phyloP scores from a whole-genome alignment of 2,888 invertebrate species.

The Dasypolia templi region DNA sequence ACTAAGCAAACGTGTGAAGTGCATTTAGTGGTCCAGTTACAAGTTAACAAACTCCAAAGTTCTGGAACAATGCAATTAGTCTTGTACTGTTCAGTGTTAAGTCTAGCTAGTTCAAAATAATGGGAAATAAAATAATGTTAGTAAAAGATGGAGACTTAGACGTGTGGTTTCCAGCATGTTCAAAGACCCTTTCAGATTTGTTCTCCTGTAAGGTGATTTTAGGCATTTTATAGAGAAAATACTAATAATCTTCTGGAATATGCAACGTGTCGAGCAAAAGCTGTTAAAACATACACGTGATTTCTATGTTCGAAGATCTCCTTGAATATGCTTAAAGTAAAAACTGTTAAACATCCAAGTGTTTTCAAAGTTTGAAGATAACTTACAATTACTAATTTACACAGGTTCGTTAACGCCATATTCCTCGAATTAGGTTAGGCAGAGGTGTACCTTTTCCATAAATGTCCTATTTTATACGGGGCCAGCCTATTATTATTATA shows the following conservation, averaged over 20 bases:
- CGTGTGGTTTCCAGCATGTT: background rate
- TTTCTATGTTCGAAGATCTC: too few species aligned
- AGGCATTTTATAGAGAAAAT: background rate
- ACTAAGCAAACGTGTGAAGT: too few species aligned
- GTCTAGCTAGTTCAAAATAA: conserved; percentile 7
- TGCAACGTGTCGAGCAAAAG: too few species aligned
- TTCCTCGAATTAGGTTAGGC: too few species aligned
- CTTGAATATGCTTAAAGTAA: too few species aligned
- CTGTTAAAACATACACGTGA: too few species aligned
- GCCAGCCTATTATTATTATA: too few species aligned
- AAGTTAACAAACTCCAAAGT: conserved; percentile 20
- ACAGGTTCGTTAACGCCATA: too few species aligned
- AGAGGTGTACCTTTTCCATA: too few species aligned
- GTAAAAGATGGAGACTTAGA: background rate
- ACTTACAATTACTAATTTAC: background rate
- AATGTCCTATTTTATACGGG: too few species aligned
- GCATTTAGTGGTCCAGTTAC: conserved; percentile 15
- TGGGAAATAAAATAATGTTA: conserved; percentile 15
- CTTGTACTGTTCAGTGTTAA: conserved; percentile 11
- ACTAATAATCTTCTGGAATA: too few species aligned
- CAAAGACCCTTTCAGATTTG: background rate
- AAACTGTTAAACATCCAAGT: background rate
- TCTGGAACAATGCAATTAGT: conserved; percentile 41
- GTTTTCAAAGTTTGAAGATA: background rate
- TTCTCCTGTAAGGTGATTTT: background rate